Base-by-base conservation (phyloP, 1,140 invertebrate species). In the Drosophila burlai region DNA sequence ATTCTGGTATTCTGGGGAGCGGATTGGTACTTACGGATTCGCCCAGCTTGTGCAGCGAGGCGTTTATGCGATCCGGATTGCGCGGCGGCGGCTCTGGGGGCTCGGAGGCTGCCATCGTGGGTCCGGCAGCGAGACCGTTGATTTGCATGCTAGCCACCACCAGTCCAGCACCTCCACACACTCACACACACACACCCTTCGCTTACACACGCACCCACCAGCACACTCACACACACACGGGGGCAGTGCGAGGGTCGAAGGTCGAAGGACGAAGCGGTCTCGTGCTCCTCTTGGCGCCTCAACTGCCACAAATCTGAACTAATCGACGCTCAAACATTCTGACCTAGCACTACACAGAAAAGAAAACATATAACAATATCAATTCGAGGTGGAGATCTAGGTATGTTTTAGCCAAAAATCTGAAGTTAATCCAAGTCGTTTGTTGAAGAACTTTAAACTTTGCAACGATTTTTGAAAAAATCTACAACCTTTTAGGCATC, bases 21-120 rank as follows among this genome's bases (percentile, higher is more conserved):
- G 64, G 49, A 68, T 63, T 87, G 76, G 76, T 93, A 92, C 92
- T 92, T 93, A 93, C 92, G 71, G 92, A 91, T 92, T 93, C 92
- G 64, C 80, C 75, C 58, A 93, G 83, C 81, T 93, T 92, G 74
- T 93, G 92, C 75, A 93, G 83, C 72, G 92, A 93, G 76, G 92
- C 92, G 64, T 93, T 93, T 82, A 93, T 93, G 84, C 92, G 91
- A 78, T 93, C 92, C 89, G 92, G 92, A 91, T 93, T 93, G 78
- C 92, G 79, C 74, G 92, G 92, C 78, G 92, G 92, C 76, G 92
- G 92, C 89, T 93, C 92, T 91, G 92, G 92, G 80, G 92, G 92
- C 86, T 93, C 92, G 73, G 92, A 93, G 80, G 92, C 92, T 81
- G 92, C 92, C 92, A 93, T 93, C 63, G 92, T 93, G 74, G 90